Evolutionary conservation across 2,797 vertebrate species (phyloP).

Genomic region (Clarias platycephalus): DNA sequence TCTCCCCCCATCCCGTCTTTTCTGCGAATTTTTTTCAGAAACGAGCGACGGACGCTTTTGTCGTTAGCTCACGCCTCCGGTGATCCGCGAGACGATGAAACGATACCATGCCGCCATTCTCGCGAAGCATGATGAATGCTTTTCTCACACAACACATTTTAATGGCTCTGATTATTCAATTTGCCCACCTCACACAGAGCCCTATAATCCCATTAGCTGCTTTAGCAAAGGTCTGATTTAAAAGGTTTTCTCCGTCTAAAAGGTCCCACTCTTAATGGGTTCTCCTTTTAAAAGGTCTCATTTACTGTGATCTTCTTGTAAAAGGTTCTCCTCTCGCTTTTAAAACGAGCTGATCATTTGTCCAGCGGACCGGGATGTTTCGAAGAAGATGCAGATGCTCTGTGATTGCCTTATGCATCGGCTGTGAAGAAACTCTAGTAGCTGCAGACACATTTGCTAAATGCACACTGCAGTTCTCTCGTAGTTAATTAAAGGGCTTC

Average conservation of each 20-base stretch:
- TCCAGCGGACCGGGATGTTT: slow-evolving; percentile 15
- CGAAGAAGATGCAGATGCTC: slow-evolving; percentile 9
- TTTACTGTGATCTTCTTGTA: slow-evolving; percentile 4
- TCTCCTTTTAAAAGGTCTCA: not conserved
- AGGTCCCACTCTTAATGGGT: slow-evolving; percentile 27
- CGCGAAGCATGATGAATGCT: slow-evolving; percentile 12
- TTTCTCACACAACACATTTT: slow-evolving; percentile 18
- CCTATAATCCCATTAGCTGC: slow-evolving; percentile 41
- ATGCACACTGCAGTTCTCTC: slow-evolving; percentile 31
- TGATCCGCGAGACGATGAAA: slow-evolving; percentile 41
- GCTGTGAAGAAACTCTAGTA: slow-evolving; percentile 6
- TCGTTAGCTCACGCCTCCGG: slow-evolving; percentile 24
- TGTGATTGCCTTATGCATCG: slow-evolving; percentile 11
- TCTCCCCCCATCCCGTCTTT: not conserved
- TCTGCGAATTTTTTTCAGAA: slow-evolving; percentile 36
- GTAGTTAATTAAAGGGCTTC: slow-evolving; percentile 47
- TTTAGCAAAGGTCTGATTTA: slow-evolving; percentile 36
- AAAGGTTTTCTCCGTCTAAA: slow-evolving; percentile 20
- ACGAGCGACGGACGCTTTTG: not conserved
- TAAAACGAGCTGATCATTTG: slow-evolving; percentile 11
- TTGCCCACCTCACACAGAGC: slow-evolving; percentile 34
- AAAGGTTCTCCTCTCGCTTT: not conserved
- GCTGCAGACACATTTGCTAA: slow-evolving; percentile 31
- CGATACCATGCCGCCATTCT: slow-evolving; percentile 7
- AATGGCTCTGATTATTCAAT: slow-evolving; percentile 36